These are phyloP conservation scores for Himalopsyche japonica DNA, from an alignment of 2,888 invertebrate genomes.

Conservation along the genomic window DNA sequence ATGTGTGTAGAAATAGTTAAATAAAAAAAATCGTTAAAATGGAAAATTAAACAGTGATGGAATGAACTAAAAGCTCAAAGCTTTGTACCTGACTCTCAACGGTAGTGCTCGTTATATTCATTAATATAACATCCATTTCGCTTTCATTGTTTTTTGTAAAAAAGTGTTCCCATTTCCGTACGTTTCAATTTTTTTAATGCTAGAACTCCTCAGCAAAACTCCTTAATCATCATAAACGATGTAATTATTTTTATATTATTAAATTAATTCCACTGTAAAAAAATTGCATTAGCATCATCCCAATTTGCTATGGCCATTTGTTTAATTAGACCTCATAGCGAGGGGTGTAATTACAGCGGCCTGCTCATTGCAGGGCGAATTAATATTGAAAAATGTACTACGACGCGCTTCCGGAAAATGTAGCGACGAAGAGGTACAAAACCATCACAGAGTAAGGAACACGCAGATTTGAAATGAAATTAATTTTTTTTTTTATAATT, in stretches of 20 bases:
- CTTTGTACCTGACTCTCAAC: too few species aligned
- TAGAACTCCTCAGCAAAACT: neutral
- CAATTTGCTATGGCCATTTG: slow-evolving; percentile 1
- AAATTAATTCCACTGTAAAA: neutral
- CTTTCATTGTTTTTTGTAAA: neutral
- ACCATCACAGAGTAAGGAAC: neutral
- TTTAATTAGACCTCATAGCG: neutral
- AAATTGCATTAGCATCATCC: slow-evolving; percentile 4
- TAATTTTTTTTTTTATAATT: too few species aligned
- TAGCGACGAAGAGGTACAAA: neutral
- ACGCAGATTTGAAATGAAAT: neutral
- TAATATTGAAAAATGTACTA: neutral
- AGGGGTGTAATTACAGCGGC: slow-evolving; percentile 2
- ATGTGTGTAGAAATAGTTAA: too few species aligned
- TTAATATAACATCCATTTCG: neutral
- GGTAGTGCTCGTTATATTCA: neutral
- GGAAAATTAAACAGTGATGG: too few species aligned
- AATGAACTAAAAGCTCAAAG: too few species aligned
- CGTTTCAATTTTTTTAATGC: neutral
- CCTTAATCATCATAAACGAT: neutral
- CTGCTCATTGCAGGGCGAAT: neutral
- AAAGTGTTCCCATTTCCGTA: neutral
- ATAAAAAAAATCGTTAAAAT: too few species aligned
- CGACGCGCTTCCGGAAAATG: neutral
- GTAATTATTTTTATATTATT: neutral